Evolutionary conservation across 2,113 vertebrate species (phyloP), one percentile per base, ranked within the genome.

Genomic region (Sigmodon hispidus): DNA sequence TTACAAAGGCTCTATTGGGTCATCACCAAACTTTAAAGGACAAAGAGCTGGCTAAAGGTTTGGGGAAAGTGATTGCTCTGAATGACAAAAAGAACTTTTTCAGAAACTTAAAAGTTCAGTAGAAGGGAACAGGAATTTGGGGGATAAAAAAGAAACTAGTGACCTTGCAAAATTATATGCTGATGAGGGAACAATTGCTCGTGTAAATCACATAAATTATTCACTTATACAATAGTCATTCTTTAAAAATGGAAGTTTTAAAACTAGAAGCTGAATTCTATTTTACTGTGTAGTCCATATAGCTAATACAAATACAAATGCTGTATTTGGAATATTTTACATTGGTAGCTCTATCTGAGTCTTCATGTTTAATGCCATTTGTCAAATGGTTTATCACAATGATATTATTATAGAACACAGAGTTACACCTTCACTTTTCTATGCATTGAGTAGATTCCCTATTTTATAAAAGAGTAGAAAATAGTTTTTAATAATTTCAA

Each of bases 291-390:
- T 57, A 3, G 45, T 34, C 1, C 7, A 88, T 2, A 19, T 48
- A 76, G 2, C 55, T 67, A 85, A 88, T 63, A 94, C 36, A 85
- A 91, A 95, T 57, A 2, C 12, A 80, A 92, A 85, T 84, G 24
- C 9, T 92, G n/a, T 19, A 7, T 73, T 87, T 87, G 63, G 85
- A 92, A 84, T 75, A 9, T 19, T 43, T n/a, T 7, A 79, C 12
- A 57, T 0, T 8, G 63, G 5, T 70, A 4, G 26, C 92, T 1
- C 87, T 90, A 52, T 72, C 9, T 34, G 43, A 75, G 0, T 76
- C 45, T 96, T 92, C 57, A 9, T 73, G 12, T 69, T 34, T 57
- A 83, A n/a, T 55, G 15, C n/a, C 26, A 86, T 24, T 93, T 93
- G 29, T 93, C 50, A 87, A 81, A 81, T 72, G 57, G 2, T 52